Evolutionary conservation across 2,797 vertebrate species (phyloP), one percentile per base, ranked within the genome.

Genomic region (Diglossa cyanea): DNA sequence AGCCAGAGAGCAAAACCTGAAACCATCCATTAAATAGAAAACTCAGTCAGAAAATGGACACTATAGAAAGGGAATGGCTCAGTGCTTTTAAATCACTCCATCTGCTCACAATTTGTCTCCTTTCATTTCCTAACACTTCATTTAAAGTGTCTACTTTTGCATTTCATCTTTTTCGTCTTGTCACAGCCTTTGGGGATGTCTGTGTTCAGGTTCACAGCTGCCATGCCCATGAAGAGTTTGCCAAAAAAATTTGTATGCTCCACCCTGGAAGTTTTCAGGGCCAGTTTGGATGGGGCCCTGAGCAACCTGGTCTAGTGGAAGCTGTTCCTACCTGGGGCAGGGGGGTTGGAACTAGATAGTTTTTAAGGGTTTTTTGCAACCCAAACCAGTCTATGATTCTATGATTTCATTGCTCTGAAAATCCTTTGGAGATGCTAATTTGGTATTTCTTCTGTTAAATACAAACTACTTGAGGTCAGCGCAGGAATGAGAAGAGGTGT

Each of bases 1-100:
- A 95, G 60, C 53, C 78, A 82, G 78, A 58, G 12, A 78, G 33
- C 53, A 87, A 93, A 94, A 71, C 78, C 54, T 85, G 74, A 91
- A 94, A 57, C 70, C 54, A 88, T 77, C 60, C 45, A 87, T 91
- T 96, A 92, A 91, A 55, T 4, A 92, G 67, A 76, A 87, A 78
- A 80, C 33, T 73, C 45, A 48, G 44, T 73, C 51, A 77, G 67
- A 85, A 79, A 91, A 95, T 61, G 60, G 72, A 70, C 44, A 9
- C 7, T 66, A 1, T 48, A 39, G 40, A 63, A 87, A 7, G 44
- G 13, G 13, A 92, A 86, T 39, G 37, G 45, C 20, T 79, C 48
- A 44, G 54, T 79, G 53, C 67, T 66, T 33, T 89, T 76, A 91
- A 86, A 90, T 87, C 63, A 70, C 37, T 88, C 62, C 35, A 86